Conservation (phyloP, 1,140 invertebrate species). For the Bemisia tabaci region DNA sequence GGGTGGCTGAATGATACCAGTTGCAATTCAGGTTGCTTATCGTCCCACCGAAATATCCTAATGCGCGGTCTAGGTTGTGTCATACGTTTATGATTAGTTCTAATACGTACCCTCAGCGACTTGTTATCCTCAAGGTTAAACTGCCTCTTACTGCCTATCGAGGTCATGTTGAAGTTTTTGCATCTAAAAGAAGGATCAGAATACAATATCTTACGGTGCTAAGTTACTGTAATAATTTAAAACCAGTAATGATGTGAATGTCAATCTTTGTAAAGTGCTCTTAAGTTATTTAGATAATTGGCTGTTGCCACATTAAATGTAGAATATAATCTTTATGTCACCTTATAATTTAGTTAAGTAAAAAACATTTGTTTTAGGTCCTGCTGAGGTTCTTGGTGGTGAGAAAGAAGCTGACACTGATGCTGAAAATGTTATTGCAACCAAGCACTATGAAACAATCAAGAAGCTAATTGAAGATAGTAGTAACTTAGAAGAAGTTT, state of each 20-base stretch:
- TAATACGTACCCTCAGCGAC: no score
- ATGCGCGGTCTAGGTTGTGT: no score
- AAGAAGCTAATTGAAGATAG: slow-evolving; percentile 24
- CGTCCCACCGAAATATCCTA: no score
- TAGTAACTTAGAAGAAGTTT: slow-evolving; percentile 19
- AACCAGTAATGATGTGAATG: no score
- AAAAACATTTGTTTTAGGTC: slow-evolving; percentile 13
- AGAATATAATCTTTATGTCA: no score
- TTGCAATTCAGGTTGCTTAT: no score
- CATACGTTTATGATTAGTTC: no score
- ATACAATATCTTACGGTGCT: neutral
- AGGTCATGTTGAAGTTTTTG: no score
- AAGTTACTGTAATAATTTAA: no score
- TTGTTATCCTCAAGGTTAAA: no score
- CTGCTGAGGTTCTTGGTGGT: slow-evolving; percentile 21
- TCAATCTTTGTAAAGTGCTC: neutral
- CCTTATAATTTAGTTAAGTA: neutral
- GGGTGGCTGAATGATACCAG: no score
- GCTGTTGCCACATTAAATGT: neutral
- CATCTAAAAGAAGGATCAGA: neutral
- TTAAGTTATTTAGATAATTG: neutral
- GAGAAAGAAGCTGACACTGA: slow-evolving; percentile 22
- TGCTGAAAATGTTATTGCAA: slow-evolving; percentile 20
- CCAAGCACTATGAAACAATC: slow-evolving; percentile 22
- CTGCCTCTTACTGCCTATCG: no score